Conservation (phyloP, 1,140 invertebrate genomes). For the Musca domestica region DNA sequence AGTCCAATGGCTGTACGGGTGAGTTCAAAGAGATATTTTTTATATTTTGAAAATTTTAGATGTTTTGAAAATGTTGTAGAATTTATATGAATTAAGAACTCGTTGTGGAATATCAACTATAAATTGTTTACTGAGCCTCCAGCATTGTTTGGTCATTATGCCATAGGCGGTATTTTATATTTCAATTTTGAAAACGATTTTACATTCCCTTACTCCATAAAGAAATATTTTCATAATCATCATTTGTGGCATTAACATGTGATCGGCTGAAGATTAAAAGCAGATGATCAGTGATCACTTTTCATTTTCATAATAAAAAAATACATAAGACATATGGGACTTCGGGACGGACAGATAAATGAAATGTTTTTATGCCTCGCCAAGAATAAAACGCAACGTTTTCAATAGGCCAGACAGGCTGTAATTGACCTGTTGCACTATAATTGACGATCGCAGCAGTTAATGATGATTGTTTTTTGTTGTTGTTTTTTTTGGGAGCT, state of each 20-base stretch:
- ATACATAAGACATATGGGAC: no score
- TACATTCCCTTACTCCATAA: no score
- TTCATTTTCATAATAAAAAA: neutral
- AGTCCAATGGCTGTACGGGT: slow-evolving; percentile 39
- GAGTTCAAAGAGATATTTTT: slow-evolving; percentile 31
- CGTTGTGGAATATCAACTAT: no score
- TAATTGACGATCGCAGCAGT: neutral
- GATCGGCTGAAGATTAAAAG: slow-evolving; percentile 1
- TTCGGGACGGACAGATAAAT: no score
- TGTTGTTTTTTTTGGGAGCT: neutral
- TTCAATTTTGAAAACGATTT: no score
- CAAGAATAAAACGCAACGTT: no score
- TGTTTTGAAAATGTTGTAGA: neutral
- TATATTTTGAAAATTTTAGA: neutral
- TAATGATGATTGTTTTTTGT: neutral
- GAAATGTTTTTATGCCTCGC: no score
- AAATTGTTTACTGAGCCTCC: slow-evolving; percentile 3
- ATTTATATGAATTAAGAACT: no score
- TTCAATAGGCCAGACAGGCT: slow-evolving; percentile 12
- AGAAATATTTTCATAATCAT: no score
- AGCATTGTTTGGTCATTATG: no score
- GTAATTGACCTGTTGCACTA: slow-evolving; percentile 24
- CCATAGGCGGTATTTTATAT: no score
- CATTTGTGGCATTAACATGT: no score
- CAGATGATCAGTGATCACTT: neutral